Evolutionary conservation across 2,888 invertebrate species (phyloP), one percentile per base, ranked within the genome.

Genomic region (Empis stercorea): DNA sequence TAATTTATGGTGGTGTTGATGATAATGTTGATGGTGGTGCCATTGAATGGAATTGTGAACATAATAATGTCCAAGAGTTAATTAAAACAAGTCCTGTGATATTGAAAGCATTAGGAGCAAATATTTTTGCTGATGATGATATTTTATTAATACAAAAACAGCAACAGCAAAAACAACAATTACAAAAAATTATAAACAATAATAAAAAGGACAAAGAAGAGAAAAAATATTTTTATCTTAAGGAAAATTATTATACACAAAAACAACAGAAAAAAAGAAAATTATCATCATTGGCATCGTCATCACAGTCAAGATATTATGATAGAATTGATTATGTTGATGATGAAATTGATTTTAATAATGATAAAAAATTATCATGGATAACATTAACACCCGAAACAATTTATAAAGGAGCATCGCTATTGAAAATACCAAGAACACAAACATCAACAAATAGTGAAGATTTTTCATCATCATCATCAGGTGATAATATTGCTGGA

Each of bases 381-480:
- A 68, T 68, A 59, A 65, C 68, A 59, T 65, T 68, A 61, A 65
- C 66, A 56, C 67, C 67, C 51, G 65, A 64, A 58, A 68, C 67
- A 49, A 62, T 68, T 56, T 68, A 68, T 59, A 68, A 68, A 58
- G 67, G 67, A 38, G 64, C 68, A 42, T 68, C 68, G 36, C 50
- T 61, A 44, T 54, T 68, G 50, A 68, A 68, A 59, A 59, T 62
- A 20, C 23, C 40, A 15, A n/a, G 14, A 51, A 59, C 61, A 48
- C 56, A 55, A 40, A 54, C 52, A 46, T 56, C 59, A n/a, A n/a
- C n/a, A 27, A 60, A 61, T 43, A 54, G 52, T 43, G 48, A 49
- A 41, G 51, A 56, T 48, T 14, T 47, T 9, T 51, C 44, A 30
- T n/a, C n/a, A 43, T 20, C 7, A 27, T 32, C 41, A 47, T 46